Percentiles rank a stretch among this genome's conserved stretches.
Conservation (phyloP, 2,797 vertebrate species). For the Anisognathus igniventris region DNA sequence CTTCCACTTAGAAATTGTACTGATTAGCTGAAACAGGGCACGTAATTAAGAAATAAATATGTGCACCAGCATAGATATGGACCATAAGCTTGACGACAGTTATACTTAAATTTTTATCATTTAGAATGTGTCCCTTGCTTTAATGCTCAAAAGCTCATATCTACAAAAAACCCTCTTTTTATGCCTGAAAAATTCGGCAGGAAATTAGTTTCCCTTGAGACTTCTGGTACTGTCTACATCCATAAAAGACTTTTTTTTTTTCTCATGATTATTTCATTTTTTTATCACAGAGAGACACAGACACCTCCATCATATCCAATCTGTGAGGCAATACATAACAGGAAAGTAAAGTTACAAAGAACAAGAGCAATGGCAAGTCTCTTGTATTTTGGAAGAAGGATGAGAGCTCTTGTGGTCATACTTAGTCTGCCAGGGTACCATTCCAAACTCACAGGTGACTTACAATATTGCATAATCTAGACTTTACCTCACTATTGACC, state of each 20-base stretch:
- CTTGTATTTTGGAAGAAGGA: background rate
- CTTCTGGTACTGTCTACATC: background rate
- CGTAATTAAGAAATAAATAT: conserved; percentile 1
- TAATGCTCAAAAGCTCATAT: background rate
- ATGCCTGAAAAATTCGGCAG: background rate
- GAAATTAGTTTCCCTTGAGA: background rate
- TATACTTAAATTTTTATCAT: background rate
- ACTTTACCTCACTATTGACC: background rate
- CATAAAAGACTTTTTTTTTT: background rate
- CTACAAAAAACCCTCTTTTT: background rate
- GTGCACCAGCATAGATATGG: background rate
- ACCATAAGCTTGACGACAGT: background rate
- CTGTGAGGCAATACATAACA: background rate
- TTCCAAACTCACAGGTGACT: background rate
- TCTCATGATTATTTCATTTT: background rate
- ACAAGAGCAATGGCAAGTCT: background rate
- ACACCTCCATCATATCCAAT: background rate
- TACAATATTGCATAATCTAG: background rate
- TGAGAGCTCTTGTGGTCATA: background rate
- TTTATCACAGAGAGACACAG: background rate
- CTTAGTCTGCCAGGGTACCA: background rate
- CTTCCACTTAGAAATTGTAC: conserved; percentile 39
- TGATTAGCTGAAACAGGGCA: conserved; percentile 38
- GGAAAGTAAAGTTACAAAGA: background rate
- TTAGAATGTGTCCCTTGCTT: background rate